These are phyloP conservation scores for Pipa parva DNA, from an alignment of 2,113 vertebrate genomes.

Conservation along the genomic window DNA sequence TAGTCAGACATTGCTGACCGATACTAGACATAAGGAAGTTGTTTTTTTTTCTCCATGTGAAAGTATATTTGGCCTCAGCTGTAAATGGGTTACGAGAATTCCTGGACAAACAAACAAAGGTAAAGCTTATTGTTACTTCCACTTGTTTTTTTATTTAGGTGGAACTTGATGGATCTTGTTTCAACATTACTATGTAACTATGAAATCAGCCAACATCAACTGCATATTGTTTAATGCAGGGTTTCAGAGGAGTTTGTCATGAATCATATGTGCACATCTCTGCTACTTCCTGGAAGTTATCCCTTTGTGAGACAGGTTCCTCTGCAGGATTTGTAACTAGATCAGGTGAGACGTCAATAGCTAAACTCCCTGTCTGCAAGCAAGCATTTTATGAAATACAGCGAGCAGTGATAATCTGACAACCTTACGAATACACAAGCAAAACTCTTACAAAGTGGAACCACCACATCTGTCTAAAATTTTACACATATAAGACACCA, in stretches of 20 bases:
- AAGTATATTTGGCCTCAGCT: no score
- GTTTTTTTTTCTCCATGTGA: no score
- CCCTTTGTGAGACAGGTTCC: neutral
- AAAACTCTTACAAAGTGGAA: neutral
- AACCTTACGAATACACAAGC: neutral
- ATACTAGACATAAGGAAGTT: no score
- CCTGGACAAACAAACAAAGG: no score
- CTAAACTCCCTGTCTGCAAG: constrained; percentile 3
- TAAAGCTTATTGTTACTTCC: no score
- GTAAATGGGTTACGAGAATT: no score
- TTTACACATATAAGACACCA: neutral
- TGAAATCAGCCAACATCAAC: neutral
- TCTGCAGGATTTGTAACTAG: constrained; percentile 15
- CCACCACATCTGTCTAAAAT: constrained; percentile 1
- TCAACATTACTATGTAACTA: no score
- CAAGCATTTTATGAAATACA: neutral
- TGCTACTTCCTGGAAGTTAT: neutral
- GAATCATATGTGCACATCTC: constrained; percentile 1
- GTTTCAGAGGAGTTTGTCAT: neutral
- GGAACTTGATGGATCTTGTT: no score
- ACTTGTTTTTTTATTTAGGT: no score
- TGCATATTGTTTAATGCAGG: neutral
- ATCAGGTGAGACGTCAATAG: constrained; percentile 17
- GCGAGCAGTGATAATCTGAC: constrained; percentile 12
- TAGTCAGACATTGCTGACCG: no score